A percentile compares a stretch with the other conserved stretches of the same genome.
phyloP scores from a whole-genome alignment of 2,113 vertebrate genomes.

The Etheostoma spectabile region DNA sequence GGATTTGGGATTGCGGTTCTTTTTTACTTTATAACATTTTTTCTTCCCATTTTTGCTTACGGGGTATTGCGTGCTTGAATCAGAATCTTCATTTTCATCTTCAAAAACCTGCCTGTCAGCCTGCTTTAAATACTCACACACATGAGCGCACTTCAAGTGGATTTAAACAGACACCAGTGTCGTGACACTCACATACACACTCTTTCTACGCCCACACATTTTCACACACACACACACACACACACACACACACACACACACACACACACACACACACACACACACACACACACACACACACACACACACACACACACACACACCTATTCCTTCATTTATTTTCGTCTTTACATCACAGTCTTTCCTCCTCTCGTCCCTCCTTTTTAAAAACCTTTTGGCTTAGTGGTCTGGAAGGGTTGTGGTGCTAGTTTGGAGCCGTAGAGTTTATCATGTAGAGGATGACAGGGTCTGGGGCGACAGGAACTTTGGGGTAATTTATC shows the following conservation, averaged over 20 bases:
- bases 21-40: conserved; percentile 51
- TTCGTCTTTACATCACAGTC: conserved; percentile 61
- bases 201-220: conserved; percentile 11
- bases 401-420: conserved; percentile 61
- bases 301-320: conserved; percentile 29
- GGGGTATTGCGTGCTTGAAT: conserved; percentile 67
- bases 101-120: conserved; percentile 62
- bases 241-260: conserved; percentile 45
- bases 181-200: conserved; percentile 54
- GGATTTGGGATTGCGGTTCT: conserved; percentile 88
- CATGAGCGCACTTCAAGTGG: conserved; percentile 82
- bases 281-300: conserved; percentile 40
- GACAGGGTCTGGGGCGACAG: conserved; percentile 75
- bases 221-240: conserved; percentile 21
- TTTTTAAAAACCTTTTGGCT: conserved; percentile 49
- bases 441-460: conserved; percentile 43
- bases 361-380: conserved; percentile 35
- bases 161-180: conserved; percentile 79
- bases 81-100: conserved; percentile 67
- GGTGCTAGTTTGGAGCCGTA: conserved; percentile 48
- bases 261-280: conserved; percentile 28
- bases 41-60: conserved; percentile 61
- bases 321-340: conserved; percentile 74
- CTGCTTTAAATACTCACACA: conserved; percentile 78
- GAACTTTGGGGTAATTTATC: conserved; percentile 6